phyloP scores from a whole-genome alignment of 1,140 invertebrate genomes.

The Cyrtorhinus lividipennis region DNA sequence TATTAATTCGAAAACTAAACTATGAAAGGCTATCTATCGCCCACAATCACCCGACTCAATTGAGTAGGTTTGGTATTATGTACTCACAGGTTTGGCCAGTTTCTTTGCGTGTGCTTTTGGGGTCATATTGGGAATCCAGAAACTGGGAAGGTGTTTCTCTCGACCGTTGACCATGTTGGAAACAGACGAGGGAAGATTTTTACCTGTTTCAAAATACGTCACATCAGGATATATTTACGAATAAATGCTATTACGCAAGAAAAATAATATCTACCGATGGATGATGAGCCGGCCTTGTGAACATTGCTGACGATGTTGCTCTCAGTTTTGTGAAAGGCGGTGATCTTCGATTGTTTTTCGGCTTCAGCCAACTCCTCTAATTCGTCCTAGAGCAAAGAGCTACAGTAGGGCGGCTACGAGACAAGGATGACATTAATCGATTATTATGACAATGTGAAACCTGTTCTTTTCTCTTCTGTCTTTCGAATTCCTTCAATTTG shows the following conservation, averaged over 20 bases:
- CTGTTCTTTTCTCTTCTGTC: slow-evolving; percentile 61
- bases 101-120: slow-evolving; percentile 59
- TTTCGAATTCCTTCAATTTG: slow-evolving; percentile 87
- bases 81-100: slow-evolving; percentile 65
- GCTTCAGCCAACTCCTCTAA: slow-evolving; percentile 46
- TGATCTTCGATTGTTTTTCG: slow-evolving; percentile 51
- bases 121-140: slow-evolving; percentile 94
- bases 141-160: slow-evolving; percentile 75
- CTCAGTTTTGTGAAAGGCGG: slow-evolving; percentile 62
- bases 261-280: neutral
- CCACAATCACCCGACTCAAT: too few relatives aligned
- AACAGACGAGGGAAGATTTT: slow-evolving; percentile 37
- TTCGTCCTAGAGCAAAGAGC: slow-evolving; percentile 37
- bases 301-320: slow-evolving; percentile 48
- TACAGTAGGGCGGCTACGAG: too few relatives aligned
- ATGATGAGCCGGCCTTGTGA: slow-evolving; percentile 25
- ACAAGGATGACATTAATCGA: too few relatives aligned
- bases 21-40: too few relatives aligned
- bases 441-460: too few relatives aligned
- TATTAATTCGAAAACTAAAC: neutral
- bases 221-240: too few relatives aligned
- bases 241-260: neutral
- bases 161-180: slow-evolving; percentile 58
- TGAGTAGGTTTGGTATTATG: too few relatives aligned
- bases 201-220: slow-evolving; percentile 31